These are phyloP conservation scores for Spongia lamella DNA, from an alignment of 37 sponge, comb jelly and placozoan species.

Conservation along the genomic window DNA sequence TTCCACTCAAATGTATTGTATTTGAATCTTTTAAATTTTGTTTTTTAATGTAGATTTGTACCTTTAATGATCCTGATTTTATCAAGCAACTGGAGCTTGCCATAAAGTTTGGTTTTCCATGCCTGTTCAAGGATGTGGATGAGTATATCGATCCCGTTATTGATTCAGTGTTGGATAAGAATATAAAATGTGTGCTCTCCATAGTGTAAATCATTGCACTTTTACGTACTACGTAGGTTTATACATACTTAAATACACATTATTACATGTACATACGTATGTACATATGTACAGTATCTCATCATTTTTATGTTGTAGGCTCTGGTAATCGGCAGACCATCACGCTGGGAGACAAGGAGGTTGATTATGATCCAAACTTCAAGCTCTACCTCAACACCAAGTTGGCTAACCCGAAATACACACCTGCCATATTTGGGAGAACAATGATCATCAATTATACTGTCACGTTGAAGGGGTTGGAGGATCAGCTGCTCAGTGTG, in stretches of 20 bases:
- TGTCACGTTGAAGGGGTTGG: slow-evolving; percentile 97
- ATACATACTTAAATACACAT: no score
- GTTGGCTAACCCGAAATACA: slow-evolving; percentile 96
- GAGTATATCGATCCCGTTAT: slow-evolving; percentile 99
- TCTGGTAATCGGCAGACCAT: slow-evolving; percentile 88
- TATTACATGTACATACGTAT: not conserved
- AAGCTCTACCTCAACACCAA: slow-evolving; percentile 97
- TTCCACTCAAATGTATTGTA: no score
- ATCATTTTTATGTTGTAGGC: no score
- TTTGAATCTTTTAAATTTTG: no score
- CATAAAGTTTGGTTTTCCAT: slow-evolving; percentile 99
- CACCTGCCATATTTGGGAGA: slow-evolving; percentile 96
- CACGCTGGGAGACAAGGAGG: slow-evolving; percentile 96
- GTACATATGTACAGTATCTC: no score
- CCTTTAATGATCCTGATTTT: slow-evolving; percentile 96
- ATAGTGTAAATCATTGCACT: not conserved
- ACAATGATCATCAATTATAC: slow-evolving; percentile 99
- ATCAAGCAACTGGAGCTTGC: slow-evolving; percentile 97
- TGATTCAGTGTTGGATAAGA: slow-evolving; percentile 94
- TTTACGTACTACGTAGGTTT: no score
- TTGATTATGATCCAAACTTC: slow-evolving; percentile 99
- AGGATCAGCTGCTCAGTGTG: slow-evolving; percentile 98
- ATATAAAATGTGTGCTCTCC: slow-evolving; percentile 81
- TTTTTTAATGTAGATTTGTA: slow-evolving; percentile 64
- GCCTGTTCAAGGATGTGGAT: slow-evolving; percentile 98